Evolutionary conservation across 2,888 invertebrate species (phyloP), one percentile per base, ranked within the genome.

Genomic region (Microctonus hyperodae): DNA sequence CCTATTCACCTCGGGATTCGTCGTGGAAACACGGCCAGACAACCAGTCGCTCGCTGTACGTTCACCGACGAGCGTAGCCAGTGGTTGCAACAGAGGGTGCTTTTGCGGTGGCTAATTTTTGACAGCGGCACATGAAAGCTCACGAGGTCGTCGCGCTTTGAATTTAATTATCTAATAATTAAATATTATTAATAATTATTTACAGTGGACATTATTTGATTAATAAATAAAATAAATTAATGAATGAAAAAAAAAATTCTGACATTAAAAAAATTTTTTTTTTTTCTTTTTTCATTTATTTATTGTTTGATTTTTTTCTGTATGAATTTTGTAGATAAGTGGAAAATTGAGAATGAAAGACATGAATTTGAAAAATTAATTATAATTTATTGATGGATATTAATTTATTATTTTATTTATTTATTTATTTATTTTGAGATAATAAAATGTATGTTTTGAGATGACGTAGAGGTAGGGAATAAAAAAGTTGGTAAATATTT

Each of bases 41-140:
- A 72, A 73, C 71, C 77, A 83, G 83, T 83, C 83, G 83, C 78
- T 81, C 79, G 81, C 77, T 80, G 81, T 80, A 80, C 81, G 73
- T 78, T 81, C 79, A 78, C 78, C 82, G 79, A 79, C 78, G 81
- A 79, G 70, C 67, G 68, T 62, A 64, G 60, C 37, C 20, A 64
- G 68, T 67, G 70, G 53, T 66, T 50, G 59, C 40, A 35, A 59
- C 57, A 56, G 22, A 53, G 37, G 44, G 53, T 60, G 55, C 44
- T 58, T 31, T 50, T 48, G 61, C 20, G 9, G 16, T 16, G 16
- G 44, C 16, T 16, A 44, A 44, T 44, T 20, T n/a, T 44, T 57
- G 35, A 69, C 61, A 44, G 50, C 28, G 37, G 35, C 62, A n/a
- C n/a, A 67, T 69, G 51, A 64, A 55, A 7, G 16, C 7, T 16